Evolutionary conservation across 2,888 invertebrate genomes (phyloP).

Genomic region (Torymus auratus): DNA sequence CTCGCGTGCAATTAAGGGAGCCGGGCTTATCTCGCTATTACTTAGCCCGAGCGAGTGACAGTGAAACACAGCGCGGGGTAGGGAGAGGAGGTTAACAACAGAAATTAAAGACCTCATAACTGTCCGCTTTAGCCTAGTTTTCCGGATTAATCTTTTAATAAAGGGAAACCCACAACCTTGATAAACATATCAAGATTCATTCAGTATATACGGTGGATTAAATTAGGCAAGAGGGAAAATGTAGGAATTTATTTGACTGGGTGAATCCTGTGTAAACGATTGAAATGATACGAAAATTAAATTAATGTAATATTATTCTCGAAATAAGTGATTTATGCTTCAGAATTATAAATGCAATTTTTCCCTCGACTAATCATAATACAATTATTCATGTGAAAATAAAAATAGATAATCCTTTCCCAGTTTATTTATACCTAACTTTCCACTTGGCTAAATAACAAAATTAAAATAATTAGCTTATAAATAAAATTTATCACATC

Average conservation of each 20-base stretch:
- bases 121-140: slow-evolving; percentile 7
- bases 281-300: no score
- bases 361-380: no score
- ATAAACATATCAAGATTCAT: not conserved
- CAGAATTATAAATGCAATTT: no score
- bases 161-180: not conserved
- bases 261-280: no score
- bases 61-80: not conserved
- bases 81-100: not conserved
- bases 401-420: no score
- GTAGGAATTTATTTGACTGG: not conserved
- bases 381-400: no score
- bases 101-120: slow-evolving; percentile 22
- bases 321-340: no score
- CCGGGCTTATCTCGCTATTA: not conserved
- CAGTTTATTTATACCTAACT: no score
- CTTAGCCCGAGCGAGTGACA: not conserved
- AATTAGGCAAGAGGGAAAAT: not conserved
- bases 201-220: not conserved
- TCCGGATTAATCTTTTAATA: slow-evolving; percentile 14
- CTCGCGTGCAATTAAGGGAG: not conserved
- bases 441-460: no score
- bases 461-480: no score
- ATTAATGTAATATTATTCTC: no score
- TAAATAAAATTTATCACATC: no score